phyloP scores from a whole-genome alignment of 2,888 invertebrate genomes.

The Lycophotia porphyrea region DNA sequence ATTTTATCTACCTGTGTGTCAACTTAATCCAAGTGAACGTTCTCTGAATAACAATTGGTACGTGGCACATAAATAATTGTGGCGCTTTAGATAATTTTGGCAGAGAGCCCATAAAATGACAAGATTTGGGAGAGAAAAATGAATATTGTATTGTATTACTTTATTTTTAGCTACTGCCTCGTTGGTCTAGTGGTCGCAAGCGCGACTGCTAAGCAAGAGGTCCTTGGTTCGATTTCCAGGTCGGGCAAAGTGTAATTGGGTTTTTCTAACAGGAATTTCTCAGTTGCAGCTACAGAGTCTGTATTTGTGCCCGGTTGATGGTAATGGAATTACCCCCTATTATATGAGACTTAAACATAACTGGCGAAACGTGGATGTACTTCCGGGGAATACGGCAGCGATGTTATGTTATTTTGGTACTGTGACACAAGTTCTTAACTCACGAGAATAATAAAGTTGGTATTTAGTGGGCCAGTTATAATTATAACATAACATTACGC shows the following conservation, averaged over 20 bases:
- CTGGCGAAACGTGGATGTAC: neutral
- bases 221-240: neutral
- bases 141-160: neutral
- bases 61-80: constrained; percentile 49
- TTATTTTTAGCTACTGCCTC: neutral
- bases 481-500: no score
- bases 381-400: neutral
- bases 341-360: neutral
- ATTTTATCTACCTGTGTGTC: constrained; percentile 39
- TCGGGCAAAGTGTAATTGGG: neutral
- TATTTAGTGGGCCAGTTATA: neutral
- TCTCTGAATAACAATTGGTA: constrained; percentile 51
- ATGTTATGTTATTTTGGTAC: neutral
- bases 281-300: neutral
- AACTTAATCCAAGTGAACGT: constrained; percentile 37
- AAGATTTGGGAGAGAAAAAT: neutral
- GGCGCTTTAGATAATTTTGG: constrained; percentile 9
- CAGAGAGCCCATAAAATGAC: constrained; percentile 2
- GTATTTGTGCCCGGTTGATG: neutral
- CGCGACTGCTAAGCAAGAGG: neutral
- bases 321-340: neutral
- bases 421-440: neutral
- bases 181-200: neutral
- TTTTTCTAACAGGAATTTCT: neutral
- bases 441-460: neutral